Conservation (phyloP, 2,113 vertebrate genomes). For the Corythornis cristatus region DNA sequence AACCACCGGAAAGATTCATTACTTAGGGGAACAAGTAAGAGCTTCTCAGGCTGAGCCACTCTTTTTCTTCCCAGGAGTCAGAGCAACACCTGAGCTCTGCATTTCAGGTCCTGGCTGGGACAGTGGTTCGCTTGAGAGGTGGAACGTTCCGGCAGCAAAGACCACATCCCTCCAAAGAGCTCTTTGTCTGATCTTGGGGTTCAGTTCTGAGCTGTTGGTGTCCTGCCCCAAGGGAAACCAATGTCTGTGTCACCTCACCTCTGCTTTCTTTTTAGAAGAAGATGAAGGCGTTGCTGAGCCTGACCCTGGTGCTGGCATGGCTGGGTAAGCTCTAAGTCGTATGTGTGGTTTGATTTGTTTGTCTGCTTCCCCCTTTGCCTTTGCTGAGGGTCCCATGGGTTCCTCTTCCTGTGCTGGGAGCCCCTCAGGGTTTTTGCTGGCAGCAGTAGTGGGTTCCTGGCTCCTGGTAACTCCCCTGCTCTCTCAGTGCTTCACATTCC, state of each 20-base stretch:
- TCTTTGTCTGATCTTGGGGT: background rate
- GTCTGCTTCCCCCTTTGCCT: background rate
- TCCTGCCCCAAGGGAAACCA: background rate
- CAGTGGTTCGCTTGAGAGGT: fast-evolving
- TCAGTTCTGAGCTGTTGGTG: background rate
- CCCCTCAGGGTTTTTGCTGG: background rate
- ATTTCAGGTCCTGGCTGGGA: background rate
- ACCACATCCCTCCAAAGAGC: background rate
- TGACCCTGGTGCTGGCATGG: conserved; percentile 36
- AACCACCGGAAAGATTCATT: background rate
- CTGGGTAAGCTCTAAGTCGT: conserved; percentile 59
- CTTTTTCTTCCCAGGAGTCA: background rate
- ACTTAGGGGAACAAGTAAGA: background rate
- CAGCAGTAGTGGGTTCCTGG: background rate
- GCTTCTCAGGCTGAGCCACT: background rate
- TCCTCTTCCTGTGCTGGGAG: background rate
- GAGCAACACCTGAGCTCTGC: fast-evolving
- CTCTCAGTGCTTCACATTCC: background rate
- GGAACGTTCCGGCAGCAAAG: background rate
- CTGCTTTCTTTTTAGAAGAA: background rate
- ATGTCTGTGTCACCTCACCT: background rate
- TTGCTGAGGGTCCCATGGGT: background rate
- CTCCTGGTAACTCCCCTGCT: background rate
- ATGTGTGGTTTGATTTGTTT: background rate
- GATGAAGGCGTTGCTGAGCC: conserved; percentile 23